Percentiles rank a stretch among this genome's conserved stretches.
Conservation (phyloP, 2,888 invertebrate genomes). For the Venustoraphidia nigricollis region DNA sequence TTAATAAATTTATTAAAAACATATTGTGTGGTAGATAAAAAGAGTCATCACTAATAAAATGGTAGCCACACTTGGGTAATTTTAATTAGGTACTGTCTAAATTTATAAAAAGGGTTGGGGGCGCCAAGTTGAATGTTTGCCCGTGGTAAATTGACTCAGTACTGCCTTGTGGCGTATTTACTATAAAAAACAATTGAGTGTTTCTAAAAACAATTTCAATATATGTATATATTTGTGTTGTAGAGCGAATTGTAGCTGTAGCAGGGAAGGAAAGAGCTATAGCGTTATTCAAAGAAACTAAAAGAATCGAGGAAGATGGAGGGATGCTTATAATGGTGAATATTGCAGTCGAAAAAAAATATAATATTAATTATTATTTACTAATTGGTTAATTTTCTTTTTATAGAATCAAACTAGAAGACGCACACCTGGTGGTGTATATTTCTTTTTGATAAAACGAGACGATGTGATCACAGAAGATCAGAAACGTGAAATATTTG, state of each 20-base stretch:
- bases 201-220: too few relatives aligned
- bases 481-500: conserved; percentile 51
- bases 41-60: too few relatives aligned
- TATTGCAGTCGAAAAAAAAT: background rate
- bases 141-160: too few relatives aligned
- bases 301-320: conserved; percentile 63
- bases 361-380: background rate
- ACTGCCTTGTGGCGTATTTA: too few relatives aligned
- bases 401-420: conserved; percentile 59
- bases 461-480: conserved; percentile 49
- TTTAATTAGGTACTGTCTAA: too few relatives aligned
- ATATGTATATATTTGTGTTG: conserved; percentile 17
- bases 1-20: too few relatives aligned
- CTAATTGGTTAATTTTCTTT: conserved; percentile 1
- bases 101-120: too few relatives aligned
- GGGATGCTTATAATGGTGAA: conserved; percentile 74
- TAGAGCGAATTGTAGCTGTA: conserved; percentile 53
- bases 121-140: too few relatives aligned
- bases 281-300: conserved; percentile 63
- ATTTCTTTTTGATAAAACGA: conserved; percentile 63
- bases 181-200: too few relatives aligned
- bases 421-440: conserved; percentile 77
- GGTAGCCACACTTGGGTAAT: too few relatives aligned
- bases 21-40: too few relatives aligned
- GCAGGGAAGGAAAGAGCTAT: conserved; percentile 60